Percentiles rank a stretch among this genome's conserved stretches.
These are phyloP conservation scores for Gisinianus flammeolus DNA, from an alignment of 2,888 invertebrate species.

Conservation along the genomic window DNA sequence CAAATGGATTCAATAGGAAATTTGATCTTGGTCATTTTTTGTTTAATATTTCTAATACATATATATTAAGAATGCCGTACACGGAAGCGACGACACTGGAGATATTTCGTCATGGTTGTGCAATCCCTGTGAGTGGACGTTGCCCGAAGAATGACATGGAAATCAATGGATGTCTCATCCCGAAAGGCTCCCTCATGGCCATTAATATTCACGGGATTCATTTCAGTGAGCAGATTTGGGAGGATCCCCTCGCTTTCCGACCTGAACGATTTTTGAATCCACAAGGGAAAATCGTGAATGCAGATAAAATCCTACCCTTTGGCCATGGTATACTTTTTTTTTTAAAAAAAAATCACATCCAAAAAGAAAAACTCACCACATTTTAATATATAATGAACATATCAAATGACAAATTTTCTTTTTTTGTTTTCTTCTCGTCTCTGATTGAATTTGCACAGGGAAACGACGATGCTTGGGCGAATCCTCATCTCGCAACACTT, in stretches of 20 bases:
- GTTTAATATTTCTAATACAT: no score
- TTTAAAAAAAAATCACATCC: background rate
- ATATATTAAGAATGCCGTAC: slow-evolving; percentile 34
- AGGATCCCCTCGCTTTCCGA: background rate
- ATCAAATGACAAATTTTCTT: background rate
- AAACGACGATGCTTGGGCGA: slow-evolving; percentile 85
- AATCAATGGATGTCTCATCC: slow-evolving; percentile 2
- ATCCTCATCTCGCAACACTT: slow-evolving; percentile 75
- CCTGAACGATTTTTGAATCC: slow-evolving; percentile 20
- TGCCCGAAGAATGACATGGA: slow-evolving; percentile 9
- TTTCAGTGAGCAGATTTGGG: background rate
- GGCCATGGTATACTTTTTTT: slow-evolving; percentile 4
- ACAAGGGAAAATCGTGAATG: background rate
- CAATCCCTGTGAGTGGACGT: slow-evolving; percentile 29
- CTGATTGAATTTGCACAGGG: slow-evolving; percentile 60
- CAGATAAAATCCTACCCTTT: slow-evolving; percentile 15
- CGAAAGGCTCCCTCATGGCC: slow-evolving; percentile 15
- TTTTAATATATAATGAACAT: background rate
- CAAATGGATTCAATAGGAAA: no score
- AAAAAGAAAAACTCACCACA: background rate
- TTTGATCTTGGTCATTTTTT: no score
- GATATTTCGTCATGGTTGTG: slow-evolving; percentile 32
- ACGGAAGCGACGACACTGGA: slow-evolving; percentile 35
- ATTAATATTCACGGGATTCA: slow-evolving; percentile 25
- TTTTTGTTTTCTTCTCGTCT: background rate